These are phyloP conservation scores for Drosophila serrata DNA, from an alignment of 1,140 invertebrate species.

Conservation along the genomic window DNA sequence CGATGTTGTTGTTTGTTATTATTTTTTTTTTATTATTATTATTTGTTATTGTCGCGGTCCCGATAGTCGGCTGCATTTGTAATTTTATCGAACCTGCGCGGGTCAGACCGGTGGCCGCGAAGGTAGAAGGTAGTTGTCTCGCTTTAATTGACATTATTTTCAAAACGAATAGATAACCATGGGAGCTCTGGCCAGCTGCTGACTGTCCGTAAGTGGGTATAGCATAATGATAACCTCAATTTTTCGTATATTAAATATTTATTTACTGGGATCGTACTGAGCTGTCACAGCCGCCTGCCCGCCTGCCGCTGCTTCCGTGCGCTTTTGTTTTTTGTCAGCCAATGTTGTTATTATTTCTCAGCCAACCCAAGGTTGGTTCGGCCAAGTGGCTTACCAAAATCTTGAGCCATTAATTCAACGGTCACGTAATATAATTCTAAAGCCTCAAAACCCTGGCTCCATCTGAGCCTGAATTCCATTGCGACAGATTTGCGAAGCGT, in stretches of 20 bases:
- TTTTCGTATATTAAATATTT: slow-evolving; percentile 35
- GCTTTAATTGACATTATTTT: slow-evolving; percentile 59
- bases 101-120: slow-evolving; percentile 25
- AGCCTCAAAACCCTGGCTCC: slow-evolving; percentile 26
- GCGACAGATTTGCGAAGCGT: slow-evolving; percentile 52
- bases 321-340: slow-evolving; percentile 46
- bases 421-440: slow-evolving; percentile 77
- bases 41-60: slow-evolving; percentile 31
- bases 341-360: slow-evolving; percentile 42
- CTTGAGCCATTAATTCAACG: slow-evolving; percentile 60
- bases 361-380: slow-evolving; percentile 17
- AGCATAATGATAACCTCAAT: slow-evolving; percentile 36
- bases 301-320: slow-evolving; percentile 51
- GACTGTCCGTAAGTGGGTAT: slow-evolving; percentile 12
- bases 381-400: slow-evolving; percentile 43
- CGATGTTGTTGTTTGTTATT: slow-evolving; percentile 8
- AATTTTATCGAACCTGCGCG: slow-evolving; percentile 46
- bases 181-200: slow-evolving; percentile 37
- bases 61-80: slow-evolving; percentile 48
- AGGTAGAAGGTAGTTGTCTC: slow-evolving; percentile 22
- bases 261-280: slow-evolving; percentile 18
- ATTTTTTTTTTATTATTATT: slow-evolving; percentile 30
- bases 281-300: neutral
- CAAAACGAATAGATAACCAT: slow-evolving; percentile 46
- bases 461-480: slow-evolving; percentile 56